Evolutionary conservation across 2,888 invertebrate genomes (phyloP).

Genomic region (Mythimna loreyi): DNA sequence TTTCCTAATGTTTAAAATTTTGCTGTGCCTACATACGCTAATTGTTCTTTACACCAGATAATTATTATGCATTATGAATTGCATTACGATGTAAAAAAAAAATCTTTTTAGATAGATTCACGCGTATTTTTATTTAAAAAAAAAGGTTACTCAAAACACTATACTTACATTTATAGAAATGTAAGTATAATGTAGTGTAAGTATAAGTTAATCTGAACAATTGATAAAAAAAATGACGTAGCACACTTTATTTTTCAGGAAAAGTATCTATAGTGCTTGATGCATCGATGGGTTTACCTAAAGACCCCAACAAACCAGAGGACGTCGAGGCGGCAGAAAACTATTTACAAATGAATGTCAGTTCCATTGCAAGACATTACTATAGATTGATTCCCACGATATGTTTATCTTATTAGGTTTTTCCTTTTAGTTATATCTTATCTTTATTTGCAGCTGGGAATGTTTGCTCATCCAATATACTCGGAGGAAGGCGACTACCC

Average conservation of each 20-base stretch:
- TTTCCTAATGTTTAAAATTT: no score
- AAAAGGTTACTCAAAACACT: no score
- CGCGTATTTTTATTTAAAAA: no score
- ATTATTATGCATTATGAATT: no score
- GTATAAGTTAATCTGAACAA: no score
- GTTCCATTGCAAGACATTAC: conserved; percentile 53
- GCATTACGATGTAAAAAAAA: no score
- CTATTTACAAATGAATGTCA: conserved; percentile 90
- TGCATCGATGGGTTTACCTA: conserved; percentile 89
- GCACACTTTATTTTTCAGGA: conserved; percentile 77
- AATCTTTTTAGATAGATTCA: no score
- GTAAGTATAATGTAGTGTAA: background rate
- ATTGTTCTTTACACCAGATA: no score
- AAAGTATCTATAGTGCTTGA: conserved; percentile 91
- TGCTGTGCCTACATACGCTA: no score
- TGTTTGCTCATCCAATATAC: conserved; percentile 88
- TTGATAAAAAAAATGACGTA: background rate
- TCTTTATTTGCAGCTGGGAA: conserved; percentile 79
- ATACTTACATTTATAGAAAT: background rate
- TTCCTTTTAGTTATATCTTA: background rate
- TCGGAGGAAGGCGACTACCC: conserved; percentile 88
- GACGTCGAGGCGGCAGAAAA: conserved; percentile 89
- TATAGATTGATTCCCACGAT: background rate
- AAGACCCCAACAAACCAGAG: conserved; percentile 77
- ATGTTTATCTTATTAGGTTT: background rate